Evolutionary conservation across 2,888 invertebrate genomes (phyloP).

Genomic region (Kryphioiulus occultus): DNA sequence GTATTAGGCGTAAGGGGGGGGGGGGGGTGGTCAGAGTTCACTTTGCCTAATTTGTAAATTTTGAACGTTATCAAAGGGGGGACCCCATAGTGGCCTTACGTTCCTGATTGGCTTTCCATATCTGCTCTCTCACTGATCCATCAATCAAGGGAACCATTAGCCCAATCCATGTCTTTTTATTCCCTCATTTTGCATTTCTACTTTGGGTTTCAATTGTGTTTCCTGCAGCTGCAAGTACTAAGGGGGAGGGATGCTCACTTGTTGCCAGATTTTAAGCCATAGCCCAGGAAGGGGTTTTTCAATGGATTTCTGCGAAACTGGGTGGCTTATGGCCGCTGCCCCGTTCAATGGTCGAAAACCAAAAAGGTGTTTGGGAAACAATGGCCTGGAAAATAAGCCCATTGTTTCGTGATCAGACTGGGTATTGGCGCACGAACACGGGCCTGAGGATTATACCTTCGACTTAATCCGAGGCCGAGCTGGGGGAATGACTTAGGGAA

Average conservation of each 20-base stretch:
- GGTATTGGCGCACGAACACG: not conserved
- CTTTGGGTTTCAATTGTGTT: not conserved
- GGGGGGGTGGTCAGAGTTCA: not conserved
- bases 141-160: conserved; percentile 16
- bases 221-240: conserved; percentile 11
- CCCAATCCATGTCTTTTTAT: not conserved
- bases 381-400: conserved; percentile 15
- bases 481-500: not conserved
- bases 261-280: not conserved
- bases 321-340: conserved; percentile 17
- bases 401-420: conserved; percentile 9
- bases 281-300: not conserved
- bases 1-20: not conserved
- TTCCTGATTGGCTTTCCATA: not conserved
- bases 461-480: not conserved
- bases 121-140: not conserved
- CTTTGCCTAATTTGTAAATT: not conserved
- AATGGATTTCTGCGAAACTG: not conserved
- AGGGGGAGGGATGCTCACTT: not conserved
- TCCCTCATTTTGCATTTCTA: not conserved
- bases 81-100: not conserved
- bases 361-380: conserved; percentile 11
- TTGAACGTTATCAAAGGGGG: not conserved
- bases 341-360: not conserved
- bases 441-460: not conserved